phyloP scores from a whole-genome alignment of 2,113 vertebrate genomes.

The Emydura subglobosa region DNA sequence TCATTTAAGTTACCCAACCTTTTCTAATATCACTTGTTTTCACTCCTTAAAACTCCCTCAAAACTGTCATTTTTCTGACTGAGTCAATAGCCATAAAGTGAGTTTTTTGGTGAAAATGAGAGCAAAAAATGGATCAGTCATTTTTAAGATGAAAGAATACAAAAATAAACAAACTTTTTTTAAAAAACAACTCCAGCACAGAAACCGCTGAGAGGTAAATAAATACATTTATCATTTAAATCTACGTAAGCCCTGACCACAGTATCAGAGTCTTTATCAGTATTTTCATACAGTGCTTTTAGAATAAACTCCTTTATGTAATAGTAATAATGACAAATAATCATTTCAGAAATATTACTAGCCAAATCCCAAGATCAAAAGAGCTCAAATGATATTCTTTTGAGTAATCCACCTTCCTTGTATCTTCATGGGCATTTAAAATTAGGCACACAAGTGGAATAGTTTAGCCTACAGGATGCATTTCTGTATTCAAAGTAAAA shows the following conservation, averaged over 20 bases:
- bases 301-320: constrained; percentile 38
- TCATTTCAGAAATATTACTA: constrained; percentile 34
- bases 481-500: neutral
- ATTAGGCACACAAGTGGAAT: neutral
- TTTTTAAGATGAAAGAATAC: neutral
- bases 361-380: constrained; percentile 50
- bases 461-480: neutral
- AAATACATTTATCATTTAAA: constrained; percentile 33
- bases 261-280: constrained; percentile 32
- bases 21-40: neutral
- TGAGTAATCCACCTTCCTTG: neutral
- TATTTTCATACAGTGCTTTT: constrained; percentile 12
- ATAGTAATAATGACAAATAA: constrained; percentile 13
- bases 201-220: constrained; percentile 19
- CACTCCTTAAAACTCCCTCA: neutral
- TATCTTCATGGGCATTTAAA: constrained; percentile 10
- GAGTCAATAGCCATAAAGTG: neutral
- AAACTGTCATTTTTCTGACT: neutral
- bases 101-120: neutral
- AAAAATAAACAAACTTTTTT: neutral
- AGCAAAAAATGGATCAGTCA: neutral
- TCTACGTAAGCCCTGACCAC: neutral
- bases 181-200: constrained; percentile 9
- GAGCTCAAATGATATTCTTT: constrained; percentile 17
- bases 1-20: neutral